Percentiles rank a stretch among this genome's conserved stretches.
Evolutionary conservation across 2,113 vertebrate genomes (phyloP).

Genomic region (Brachypodius melanocephalos): DNA sequence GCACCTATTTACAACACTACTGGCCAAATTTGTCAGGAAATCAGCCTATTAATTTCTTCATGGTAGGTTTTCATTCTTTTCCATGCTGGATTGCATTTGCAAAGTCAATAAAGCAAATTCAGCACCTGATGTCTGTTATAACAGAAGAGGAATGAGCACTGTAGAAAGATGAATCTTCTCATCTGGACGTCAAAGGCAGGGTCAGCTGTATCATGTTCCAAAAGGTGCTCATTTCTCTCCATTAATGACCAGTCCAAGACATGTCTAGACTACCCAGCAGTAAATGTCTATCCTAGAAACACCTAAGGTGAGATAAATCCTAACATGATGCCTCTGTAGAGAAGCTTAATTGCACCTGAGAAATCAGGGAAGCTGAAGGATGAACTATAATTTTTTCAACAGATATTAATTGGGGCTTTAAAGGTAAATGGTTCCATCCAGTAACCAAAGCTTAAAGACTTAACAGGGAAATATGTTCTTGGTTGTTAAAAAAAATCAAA

Average conservation of each 20-base stretch:
- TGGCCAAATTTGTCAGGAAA: neutral
- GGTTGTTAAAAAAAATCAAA: neutral
- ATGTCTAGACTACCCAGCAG: constrained; percentile 25
- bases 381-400: neutral
- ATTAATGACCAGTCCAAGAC: neutral
- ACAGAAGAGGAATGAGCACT: neutral
- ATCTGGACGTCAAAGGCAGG: neutral
- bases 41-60: neutral
- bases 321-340: neutral
- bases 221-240: neutral
- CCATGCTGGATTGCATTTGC: neutral
- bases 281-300: neutral
- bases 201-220: neutral
- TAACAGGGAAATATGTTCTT: neutral
- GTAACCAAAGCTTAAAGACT: neutral
- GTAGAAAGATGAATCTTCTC: neutral
- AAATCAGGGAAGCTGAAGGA: neutral
- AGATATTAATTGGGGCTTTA: neutral
- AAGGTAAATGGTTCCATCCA: neutral
- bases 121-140: neutral
- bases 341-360: neutral
- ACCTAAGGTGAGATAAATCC: neutral
- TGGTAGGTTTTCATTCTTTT: neutral
- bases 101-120: neutral
- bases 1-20: neutral